Conservation (phyloP, 2,888 invertebrate species). For the Conus canariensis region DNA sequence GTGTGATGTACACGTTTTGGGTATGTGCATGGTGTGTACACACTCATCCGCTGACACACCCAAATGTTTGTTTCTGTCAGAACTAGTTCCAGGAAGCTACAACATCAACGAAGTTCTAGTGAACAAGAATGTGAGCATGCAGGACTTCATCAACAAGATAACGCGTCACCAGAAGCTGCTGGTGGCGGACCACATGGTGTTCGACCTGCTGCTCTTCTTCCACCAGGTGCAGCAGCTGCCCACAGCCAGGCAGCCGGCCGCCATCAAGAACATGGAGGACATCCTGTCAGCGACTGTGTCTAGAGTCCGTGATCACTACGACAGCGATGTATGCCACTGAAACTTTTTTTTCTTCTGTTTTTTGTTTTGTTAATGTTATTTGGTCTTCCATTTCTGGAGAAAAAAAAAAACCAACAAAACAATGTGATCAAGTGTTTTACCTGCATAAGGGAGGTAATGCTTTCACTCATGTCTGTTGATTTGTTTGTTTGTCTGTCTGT, state of each 20-base stretch:
- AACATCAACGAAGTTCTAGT: slow-evolving; percentile 13
- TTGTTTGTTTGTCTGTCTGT: neutral
- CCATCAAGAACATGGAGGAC: neutral
- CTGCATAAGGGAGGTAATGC: too few species aligned
- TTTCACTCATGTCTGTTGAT: too few species aligned
- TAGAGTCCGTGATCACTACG: neutral
- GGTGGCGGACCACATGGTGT: slow-evolving; percentile 9
- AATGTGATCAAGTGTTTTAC: neutral
- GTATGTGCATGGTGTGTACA: too few species aligned
- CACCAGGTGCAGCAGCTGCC: neutral
- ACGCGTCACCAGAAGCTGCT: neutral
- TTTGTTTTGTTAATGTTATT: neutral
- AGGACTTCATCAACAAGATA: neutral
- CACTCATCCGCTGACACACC: too few species aligned
- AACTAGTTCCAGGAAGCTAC: neutral
- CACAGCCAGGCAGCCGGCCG: too few species aligned
- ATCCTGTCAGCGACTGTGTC: neutral
- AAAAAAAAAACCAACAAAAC: neutral
- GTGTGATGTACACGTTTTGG: too few species aligned
- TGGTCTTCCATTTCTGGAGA: too few species aligned
- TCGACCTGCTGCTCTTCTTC: slow-evolving; percentile 25
- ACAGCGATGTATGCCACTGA: neutral
- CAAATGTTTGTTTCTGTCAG: neutral
- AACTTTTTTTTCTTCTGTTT: neutral
- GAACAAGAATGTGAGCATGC: too few species aligned